Conservation (phyloP, 2,888 invertebrate genomes). For the Apodemia duryi region DNA sequence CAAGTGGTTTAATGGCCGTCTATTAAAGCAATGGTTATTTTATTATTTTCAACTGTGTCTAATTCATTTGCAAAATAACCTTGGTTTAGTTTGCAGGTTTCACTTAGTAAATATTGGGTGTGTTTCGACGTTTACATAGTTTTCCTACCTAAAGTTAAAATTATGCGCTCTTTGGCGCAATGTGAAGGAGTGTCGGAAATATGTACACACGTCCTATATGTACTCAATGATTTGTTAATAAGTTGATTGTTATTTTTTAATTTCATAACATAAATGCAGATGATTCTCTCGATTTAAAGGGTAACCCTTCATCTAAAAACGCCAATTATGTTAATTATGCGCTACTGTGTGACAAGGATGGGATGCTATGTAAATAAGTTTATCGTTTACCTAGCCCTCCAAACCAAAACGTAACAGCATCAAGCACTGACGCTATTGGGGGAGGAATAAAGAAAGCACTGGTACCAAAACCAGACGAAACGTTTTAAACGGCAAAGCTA, state of each 20-base stretch:
- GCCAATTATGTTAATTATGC: too few species aligned
- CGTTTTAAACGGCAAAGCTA: too few species aligned
- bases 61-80: slow-evolving; percentile 6
- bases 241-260: neutral
- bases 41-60: slow-evolving; percentile 12
- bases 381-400: too few species aligned
- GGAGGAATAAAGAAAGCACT: too few species aligned
- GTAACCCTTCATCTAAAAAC: too few species aligned
- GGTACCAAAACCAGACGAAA: too few species aligned
- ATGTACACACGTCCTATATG: neutral
- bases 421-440: too few species aligned
- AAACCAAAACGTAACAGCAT: too few species aligned
- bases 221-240: neutral
- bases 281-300: too few species aligned
- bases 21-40: neutral
- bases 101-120: slow-evolving; percentile 8
- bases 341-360: too few species aligned
- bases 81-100: slow-evolving; percentile 5
- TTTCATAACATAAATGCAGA: too few species aligned
- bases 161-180: neutral
- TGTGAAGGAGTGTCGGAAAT: neutral
- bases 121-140: slow-evolving; percentile 1
- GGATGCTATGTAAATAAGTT: too few species aligned
- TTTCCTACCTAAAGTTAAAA: slow-evolving; percentile 4
- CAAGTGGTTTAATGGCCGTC: neutral